Conservation (phyloP, 37 sponge, comb jelly and placozoan genomes). For the Hormiphora californensis region DNA sequence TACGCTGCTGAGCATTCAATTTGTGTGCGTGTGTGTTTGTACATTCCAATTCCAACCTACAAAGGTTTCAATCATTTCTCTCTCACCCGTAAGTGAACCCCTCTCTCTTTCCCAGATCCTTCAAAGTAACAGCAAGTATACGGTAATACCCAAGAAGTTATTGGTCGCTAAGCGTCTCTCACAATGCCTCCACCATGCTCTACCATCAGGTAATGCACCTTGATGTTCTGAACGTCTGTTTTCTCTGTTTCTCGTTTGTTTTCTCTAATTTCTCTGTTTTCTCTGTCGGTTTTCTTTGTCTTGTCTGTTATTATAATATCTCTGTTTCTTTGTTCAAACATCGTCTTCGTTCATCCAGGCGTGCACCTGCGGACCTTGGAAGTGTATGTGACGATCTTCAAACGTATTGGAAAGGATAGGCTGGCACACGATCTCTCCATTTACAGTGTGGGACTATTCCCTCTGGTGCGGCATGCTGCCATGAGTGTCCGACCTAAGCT, state of each 20-base stretch:
- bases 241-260: no score
- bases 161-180: constrained; percentile 75
- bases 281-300: neutral
- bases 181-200: constrained; percentile 86
- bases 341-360: no score
- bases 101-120: constrained; percentile 60
- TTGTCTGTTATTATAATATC: neutral
- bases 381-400: constrained; percentile 69
- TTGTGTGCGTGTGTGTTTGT: neutral
- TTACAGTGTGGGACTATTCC: constrained; percentile 74
- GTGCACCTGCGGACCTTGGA: constrained; percentile 78
- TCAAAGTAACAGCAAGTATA: constrained; percentile 72
- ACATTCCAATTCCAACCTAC: neutral
- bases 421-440: constrained; percentile 64
- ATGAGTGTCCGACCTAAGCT: constrained; percentile 71
- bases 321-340: no score
- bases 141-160: constrained; percentile 67
- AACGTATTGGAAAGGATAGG: constrained; percentile 66
- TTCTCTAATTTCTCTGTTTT: no score
- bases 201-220: constrained; percentile 63
- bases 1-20: no score
- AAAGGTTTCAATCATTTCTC: neutral
- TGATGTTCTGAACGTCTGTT: no score
- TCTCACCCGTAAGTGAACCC: neutral
- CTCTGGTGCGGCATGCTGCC: constrained; percentile 70